Evolutionary conservation across 2,113 vertebrate species (phyloP), one percentile per base, ranked within the genome.

Genomic region (Scalopus aquaticus): DNA sequence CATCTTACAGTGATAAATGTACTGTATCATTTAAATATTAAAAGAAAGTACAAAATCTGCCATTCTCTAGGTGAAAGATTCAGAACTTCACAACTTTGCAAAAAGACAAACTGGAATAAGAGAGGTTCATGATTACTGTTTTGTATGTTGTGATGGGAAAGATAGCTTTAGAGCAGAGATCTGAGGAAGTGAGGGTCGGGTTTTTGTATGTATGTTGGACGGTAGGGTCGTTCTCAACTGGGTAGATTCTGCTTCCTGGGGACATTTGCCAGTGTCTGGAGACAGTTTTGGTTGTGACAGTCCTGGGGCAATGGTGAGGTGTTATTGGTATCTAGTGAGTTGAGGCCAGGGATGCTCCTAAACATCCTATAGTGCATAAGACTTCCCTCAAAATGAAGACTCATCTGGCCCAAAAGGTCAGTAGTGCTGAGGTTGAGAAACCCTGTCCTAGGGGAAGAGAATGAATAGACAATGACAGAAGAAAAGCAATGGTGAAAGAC

Each of bases 1-100:
- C n/a, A 2, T 42, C 9, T 42, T 13, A 22, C 28, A 37, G 32
- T 93, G 20, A 32, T 69, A n/a, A 51, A 39, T 62, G 2, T 28
- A 76, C 32, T 5, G 3, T 77, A 16, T 11, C 20, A 42, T 46
- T 95, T 76, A 83, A 76, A 56, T 74, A 54, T 54, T 62, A 65
- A 62, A 84, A 90, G 6, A 76, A 74, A 20, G 46, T 60, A 64
- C 3, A 49, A 74, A 78, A 9, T 30, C 76, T 79, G 39, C 37
- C 44, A 46, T 72, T 51, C 35, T 44, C 51, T 93, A 76, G 19
- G 42, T 32, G 16, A 91, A 90, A 37, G 62, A 90, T 80, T 88
- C 76, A 92, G 49, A 96, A 77, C 30, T 39, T 84, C 76, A 87
- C 51, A 89, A 84, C 83, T 73, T 6, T 77, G 2, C 30, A 67